These are phyloP conservation scores for Erebia aethiops DNA, from an alignment of 2,888 invertebrate genomes.

Conservation along the genomic window DNA sequence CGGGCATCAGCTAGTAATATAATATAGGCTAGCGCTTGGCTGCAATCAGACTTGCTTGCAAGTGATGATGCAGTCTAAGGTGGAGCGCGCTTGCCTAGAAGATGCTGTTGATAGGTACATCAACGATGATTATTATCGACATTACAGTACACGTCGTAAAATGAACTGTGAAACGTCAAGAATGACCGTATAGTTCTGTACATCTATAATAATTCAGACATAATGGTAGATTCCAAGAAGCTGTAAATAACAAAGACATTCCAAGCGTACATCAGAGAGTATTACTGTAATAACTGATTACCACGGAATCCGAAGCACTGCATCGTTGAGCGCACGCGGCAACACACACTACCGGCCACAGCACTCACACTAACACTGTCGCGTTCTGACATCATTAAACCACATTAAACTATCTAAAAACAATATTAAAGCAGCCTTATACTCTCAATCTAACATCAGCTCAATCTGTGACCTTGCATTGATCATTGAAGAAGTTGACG, in stretches of 20 bases:
- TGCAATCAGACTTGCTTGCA: too few relatives aligned
- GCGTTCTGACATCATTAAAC: slow-evolving; percentile 66
- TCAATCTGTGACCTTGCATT: neutral
- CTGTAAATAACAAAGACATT: slow-evolving; percentile 14
- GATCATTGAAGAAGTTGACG: neutral
- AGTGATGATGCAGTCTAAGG: too few relatives aligned
- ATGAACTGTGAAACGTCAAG: neutral
- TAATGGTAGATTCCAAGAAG: neutral
- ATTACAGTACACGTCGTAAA: neutral
- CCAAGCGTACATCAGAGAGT: slow-evolving; percentile 18
- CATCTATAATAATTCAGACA: slow-evolving; percentile 6
- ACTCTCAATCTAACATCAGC: neutral
- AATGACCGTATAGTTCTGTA: neutral
- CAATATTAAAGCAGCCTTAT: neutral
- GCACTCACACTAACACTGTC: slow-evolving; percentile 69
- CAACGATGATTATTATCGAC: too few relatives aligned
- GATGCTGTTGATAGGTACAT: too few relatives aligned
- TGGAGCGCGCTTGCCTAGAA: too few relatives aligned
- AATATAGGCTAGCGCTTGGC: too few relatives aligned
- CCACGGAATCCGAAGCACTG: slow-evolving; percentile 79
- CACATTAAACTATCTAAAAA: slow-evolving; percentile 13
- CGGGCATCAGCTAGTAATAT: too few relatives aligned
- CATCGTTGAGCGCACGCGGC: slow-evolving; percentile 76
- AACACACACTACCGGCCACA: slow-evolving; percentile 65
- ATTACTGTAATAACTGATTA: slow-evolving; percentile 48